phyloP scores from a whole-genome alignment of 2,113 vertebrate species.

The Cromileptes altivelis region DNA sequence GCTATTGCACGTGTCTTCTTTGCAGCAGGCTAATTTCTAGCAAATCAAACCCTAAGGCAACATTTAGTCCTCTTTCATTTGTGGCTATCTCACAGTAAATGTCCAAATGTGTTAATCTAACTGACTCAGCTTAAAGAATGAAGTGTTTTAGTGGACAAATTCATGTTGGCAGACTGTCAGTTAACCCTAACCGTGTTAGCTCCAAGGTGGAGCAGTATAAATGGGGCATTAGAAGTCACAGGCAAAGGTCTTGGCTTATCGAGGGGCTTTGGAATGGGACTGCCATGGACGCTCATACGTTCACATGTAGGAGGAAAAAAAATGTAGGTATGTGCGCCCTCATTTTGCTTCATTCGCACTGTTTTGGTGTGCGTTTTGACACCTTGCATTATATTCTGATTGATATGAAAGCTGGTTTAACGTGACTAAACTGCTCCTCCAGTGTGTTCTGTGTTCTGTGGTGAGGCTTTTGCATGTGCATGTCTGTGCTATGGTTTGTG shows the following conservation, averaged over 20 bases:
- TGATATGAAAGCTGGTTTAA: background rate
- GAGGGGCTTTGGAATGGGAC: conserved; percentile 73
- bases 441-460: background rate
- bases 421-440: background rate
- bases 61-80: conserved; percentile 43
- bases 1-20: background rate
- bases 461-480: conserved; percentile 5
- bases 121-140: conserved; percentile 34
- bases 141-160: conserved; percentile 57
- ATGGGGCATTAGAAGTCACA: conserved; percentile 66
- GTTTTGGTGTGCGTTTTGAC: conserved; percentile 7
- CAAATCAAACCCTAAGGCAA: conserved; percentile 43
- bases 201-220: conserved; percentile 78
- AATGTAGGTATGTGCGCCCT: conserved; percentile 82
- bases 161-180: conserved; percentile 74
- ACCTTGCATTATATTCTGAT: background rate
- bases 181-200: conserved; percentile 79
- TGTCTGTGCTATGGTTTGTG: conserved; percentile 2
- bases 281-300: conserved; percentile 82
- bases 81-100: conserved; percentile 8
- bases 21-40: conserved; percentile 1
- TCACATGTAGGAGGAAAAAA: conserved; percentile 83
- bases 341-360: conserved; percentile 25
- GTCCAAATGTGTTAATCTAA: conserved; percentile 55
- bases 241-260: conserved; percentile 50